Base-by-base conservation (phyloP, 2,113 vertebrate genomes). In the Peromyscus leucopus region DNA sequence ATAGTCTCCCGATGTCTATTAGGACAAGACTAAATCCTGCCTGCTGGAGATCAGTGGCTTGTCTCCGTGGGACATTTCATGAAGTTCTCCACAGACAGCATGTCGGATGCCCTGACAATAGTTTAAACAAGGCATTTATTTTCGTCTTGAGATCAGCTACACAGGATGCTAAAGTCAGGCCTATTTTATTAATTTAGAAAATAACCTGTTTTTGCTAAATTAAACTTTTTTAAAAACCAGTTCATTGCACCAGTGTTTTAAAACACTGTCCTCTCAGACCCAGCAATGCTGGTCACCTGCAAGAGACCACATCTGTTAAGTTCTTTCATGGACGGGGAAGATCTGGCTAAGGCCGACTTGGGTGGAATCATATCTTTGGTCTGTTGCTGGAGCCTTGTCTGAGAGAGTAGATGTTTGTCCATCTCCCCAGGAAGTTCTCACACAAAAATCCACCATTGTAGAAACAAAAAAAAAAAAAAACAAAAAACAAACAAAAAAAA, bases 161-260 rank as follows among this genome's bases (percentile, higher is more conserved):
- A 83, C 26, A 39, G 9, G 65, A 86, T 71, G 48, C n/a, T 71
- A 89, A 95, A 96, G 75, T 83, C 42, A 72, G 72, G 76, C 59
- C 95, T 15, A 74, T 85, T 65, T 74, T 83, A 89, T 97, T 79
- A 69, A 83, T 91, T 95, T 92, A 87, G 57, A 24, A 96, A 96
- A 84, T 31, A 85, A 90, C 39, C 55, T 83, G 36, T 76, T 94
- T 42, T 42, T 42, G 42, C 42, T 42, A 42, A 63, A 95, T 84
- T 92, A 61, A 78, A 31, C 74, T 79, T n/a, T 71, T 42, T 63
- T 31, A 46, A 7, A 86, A 91, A 55, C 69, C 76, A n/a, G 19
- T 75, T 59, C 48, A n/a, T 57, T 57, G 36, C 82, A 31, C 22
- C 31, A n/a, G 4, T 57, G 24, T 39, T 39, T 55, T 2, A 15